These are phyloP conservation scores for Scaptomyza cyrtandrae DNA, from an alignment of 2,888 invertebrate species.

Conservation along the genomic window DNA sequence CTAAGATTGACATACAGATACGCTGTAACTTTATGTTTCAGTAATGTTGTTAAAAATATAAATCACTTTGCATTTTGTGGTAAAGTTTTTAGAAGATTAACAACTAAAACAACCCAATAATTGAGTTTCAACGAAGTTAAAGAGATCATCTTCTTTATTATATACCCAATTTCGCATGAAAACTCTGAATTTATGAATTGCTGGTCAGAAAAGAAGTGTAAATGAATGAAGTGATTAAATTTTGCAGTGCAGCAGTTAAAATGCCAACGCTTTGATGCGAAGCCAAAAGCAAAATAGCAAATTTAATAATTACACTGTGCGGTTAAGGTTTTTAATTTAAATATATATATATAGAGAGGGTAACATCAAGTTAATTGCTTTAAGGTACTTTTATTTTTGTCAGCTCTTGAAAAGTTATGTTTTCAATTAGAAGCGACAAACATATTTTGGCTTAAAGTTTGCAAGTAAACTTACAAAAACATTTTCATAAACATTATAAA, in stretches of 20 bases:
- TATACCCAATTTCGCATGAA: neutral
- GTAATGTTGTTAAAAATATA: neutral
- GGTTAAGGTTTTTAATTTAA: neutral
- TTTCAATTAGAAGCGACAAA: too few relatives aligned
- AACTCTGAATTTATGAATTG: conserved; percentile 20
- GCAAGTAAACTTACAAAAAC: too few relatives aligned
- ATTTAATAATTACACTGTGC: conserved; percentile 40
- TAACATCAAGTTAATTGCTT: neutral
- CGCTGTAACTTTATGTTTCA: neutral
- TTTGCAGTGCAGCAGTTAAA: conserved; percentile 14
- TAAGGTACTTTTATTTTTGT: neutral
- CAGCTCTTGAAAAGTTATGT: neutral
- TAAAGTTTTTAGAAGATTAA: too few relatives aligned
- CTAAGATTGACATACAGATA: neutral
- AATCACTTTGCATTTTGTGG: neutral
- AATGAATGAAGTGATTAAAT: conserved; percentile 8
- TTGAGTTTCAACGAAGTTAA: too few relatives aligned
- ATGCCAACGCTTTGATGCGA: conserved; percentile 9
- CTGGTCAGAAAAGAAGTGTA: conserved; percentile 9
- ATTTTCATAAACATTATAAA: too few relatives aligned
- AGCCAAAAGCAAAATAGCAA: conserved; percentile 16
- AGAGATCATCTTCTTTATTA: too few relatives aligned
- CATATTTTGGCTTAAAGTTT: too few relatives aligned
- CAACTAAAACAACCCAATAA: too few relatives aligned
- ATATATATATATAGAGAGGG: neutral